phyloP scores from a whole-genome alignment of 92 coral and sea anemone genomes.

The Umimayanthus chanpuru region DNA sequence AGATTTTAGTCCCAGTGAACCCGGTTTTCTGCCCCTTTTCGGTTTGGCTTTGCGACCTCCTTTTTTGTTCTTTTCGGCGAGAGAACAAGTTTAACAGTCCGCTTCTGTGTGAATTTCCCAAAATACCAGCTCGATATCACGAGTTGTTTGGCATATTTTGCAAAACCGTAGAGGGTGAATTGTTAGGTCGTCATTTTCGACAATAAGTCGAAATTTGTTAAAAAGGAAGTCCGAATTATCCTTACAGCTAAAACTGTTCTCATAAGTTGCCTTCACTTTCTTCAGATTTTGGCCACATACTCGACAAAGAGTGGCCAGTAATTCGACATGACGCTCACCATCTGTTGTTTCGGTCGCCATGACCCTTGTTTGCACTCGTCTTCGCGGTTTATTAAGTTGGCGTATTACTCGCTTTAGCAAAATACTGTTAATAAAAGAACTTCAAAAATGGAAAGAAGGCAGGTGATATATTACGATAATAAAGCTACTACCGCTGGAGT shows the following conservation, averaged over 20 bases:
- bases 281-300: background rate
- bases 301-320: background rate
- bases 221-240: background rate
- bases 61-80: background rate
- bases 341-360: too few relatives aligned
- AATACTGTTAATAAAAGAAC: background rate
- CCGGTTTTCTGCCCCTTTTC: background rate
- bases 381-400: too few relatives aligned
- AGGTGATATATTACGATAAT: too few relatives aligned
- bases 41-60: background rate
- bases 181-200: background rate
- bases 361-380: too few relatives aligned
- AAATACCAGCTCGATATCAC: background rate
- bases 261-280: too few relatives aligned
- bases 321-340: background rate
- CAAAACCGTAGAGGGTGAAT: background rate
- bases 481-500: too few relatives aligned
- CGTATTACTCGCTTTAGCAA: background rate
- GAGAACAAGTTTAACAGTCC: background rate
- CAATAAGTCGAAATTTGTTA: background rate
- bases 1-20: too few relatives aligned
- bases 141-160: background rate
- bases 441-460: too few relatives aligned
- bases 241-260: too few relatives aligned
- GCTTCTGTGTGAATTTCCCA: background rate